Evolutionary conservation across 2,113 vertebrate genomes (phyloP).

Genomic region (Crotalus viridis): DNA sequence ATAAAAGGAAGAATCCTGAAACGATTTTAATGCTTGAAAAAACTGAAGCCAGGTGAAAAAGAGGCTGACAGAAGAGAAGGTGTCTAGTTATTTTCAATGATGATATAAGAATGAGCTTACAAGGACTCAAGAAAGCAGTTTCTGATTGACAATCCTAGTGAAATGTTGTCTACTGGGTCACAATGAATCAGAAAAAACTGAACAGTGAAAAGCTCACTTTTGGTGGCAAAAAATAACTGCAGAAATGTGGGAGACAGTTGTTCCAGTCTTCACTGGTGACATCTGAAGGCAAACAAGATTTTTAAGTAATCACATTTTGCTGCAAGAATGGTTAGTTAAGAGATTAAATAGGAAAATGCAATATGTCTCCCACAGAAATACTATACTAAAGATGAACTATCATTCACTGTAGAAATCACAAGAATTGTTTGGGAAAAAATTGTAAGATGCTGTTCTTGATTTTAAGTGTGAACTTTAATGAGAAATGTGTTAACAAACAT

Average conservation of each 20-base stretch:
- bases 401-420: not conserved
- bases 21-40: not conserved
- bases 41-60: not conserved
- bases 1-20: not conserved
- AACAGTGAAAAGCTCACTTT: not conserved
- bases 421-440: not conserved
- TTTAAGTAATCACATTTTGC: not conserved
- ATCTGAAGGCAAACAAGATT: not conserved
- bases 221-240: not conserved
- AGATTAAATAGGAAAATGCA: not conserved
- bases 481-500: not conserved
- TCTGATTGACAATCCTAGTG: not conserved
- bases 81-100: not conserved
- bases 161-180: not conserved
- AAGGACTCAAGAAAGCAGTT: not conserved
- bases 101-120: not conserved
- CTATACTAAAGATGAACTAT: not conserved
- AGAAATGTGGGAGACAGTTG: not conserved
- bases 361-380: not conserved
- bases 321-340: not conserved
- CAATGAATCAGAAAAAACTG: not conserved
- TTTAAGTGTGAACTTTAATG: not conserved
- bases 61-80: not conserved
- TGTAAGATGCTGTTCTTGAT: not conserved
- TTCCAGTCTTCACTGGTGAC: not conserved